Base-by-base conservation (phyloP, 1,140 invertebrate species). In the Brachionus paranguensis region DNA sequence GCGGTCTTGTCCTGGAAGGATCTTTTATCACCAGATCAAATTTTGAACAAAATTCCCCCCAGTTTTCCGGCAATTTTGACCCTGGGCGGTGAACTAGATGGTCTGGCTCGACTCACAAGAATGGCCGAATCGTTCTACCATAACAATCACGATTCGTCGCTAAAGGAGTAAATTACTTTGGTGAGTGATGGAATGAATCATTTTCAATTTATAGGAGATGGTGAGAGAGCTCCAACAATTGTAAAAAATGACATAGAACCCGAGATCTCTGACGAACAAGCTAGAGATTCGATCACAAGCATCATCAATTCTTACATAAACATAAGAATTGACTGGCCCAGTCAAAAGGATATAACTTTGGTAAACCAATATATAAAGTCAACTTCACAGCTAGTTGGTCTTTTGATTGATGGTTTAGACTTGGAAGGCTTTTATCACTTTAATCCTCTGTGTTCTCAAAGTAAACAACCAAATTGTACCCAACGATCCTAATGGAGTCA, bases 341-440 rank as follows among this genome's bases (percentile, higher is more conserved):
- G 33, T n/a, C 29, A 37, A 37, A 47, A 41, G 45, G 60, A 81
- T 45, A 24, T 81, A 37, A 37, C n/a, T 24, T 27, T 83, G 1
- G 8, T 83, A n/a, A 20, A 33, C 17, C 0, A 68, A 14, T 45
- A 47, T 37, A 12, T 70, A n/a, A 33, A 83, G 20, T 27, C n/a
- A 29, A 83, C 81, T 2, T 10, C 4, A n/a, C 8, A 47, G 8
- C 17, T 83, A 7, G 60, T 68, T 17, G 11, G 27, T n/a, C 81
- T 64, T 14, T 33, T 68, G 3, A 65, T 83, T 8, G 60, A 83
- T 53, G 81, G 33, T 8, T 70, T 83, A 29, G 47, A 68, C 41
- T 37, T 83, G 27, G 81, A 83, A 47, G 81, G 81, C 6, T 83
- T 68, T 14, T 83, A 83, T 70, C 81, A 83, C 47, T 83, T 83